Conservation (phyloP, 2,888 invertebrate species). For the Aspidiotus rigidus region DNA sequence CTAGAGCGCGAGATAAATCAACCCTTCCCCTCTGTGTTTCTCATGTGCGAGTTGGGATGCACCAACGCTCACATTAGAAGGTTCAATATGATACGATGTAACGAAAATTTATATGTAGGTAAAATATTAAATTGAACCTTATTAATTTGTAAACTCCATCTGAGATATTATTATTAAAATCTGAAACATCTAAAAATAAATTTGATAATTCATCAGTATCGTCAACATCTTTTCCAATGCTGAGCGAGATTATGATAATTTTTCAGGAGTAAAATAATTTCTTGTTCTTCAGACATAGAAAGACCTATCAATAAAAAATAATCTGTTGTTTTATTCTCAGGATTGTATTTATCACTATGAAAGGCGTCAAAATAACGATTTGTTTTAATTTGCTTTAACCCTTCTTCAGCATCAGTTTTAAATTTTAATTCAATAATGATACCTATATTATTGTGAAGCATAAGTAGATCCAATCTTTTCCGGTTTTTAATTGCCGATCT, state of each 20-base stretch:
- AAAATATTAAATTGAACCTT: too few relatives aligned
- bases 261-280: constrained; percentile 9
- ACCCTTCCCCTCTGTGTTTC: too few relatives aligned
- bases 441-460: not conserved
- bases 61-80: too few relatives aligned
- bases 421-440: constrained; percentile 16
- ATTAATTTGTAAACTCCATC: too few relatives aligned
- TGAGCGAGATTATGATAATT: constrained; percentile 10
- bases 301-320: not conserved
- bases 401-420: not conserved
- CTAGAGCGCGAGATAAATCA: too few relatives aligned
- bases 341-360: not conserved
- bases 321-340: not conserved
- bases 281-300: not conserved
- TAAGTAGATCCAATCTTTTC: constrained; percentile 7
- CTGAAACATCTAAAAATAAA: too few relatives aligned
- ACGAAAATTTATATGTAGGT: too few relatives aligned
- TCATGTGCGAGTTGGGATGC: too few relatives aligned
- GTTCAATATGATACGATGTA: too few relatives aligned
- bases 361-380: constrained; percentile 5
- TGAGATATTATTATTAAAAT: too few relatives aligned
- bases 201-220: not conserved
- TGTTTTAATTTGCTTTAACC: not conserved
- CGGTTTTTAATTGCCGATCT: not conserved
- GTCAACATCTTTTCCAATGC: constrained; percentile 8